Evolutionary conservation across 35 echinoderm and acorn worm genomes (phyloP).

Genomic region (Stichopus chloronotus): DNA sequence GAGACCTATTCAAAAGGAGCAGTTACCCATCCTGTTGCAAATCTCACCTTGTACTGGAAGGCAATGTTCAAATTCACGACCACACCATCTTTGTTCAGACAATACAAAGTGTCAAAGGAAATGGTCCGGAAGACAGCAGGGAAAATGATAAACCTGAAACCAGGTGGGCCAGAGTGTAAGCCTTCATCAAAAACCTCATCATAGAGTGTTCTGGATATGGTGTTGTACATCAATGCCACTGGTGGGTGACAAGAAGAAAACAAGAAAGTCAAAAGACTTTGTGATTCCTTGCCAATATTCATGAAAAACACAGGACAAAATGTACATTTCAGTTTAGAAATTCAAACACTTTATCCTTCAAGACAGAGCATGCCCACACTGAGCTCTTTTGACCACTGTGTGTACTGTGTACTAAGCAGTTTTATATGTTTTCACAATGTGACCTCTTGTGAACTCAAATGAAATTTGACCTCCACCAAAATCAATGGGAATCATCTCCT

Average conservation of each 20-base stretch:
- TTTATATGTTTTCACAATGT: too few species aligned
- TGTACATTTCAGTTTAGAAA: too few species aligned
- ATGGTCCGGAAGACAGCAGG: slow-evolving; percentile 78
- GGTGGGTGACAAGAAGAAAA: not conserved
- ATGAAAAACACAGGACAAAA: too few species aligned
- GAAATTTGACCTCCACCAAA: too few species aligned
- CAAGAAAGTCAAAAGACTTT: too few species aligned
- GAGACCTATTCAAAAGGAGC: not conserved
- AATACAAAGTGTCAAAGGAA: slow-evolving; percentile 41
- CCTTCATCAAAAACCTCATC: slow-evolving; percentile 71
- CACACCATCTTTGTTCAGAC: slow-evolving; percentile 84
- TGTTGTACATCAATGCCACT: slow-evolving; percentile 85
- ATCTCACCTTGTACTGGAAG: slow-evolving; percentile 68
- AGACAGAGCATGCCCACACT: too few species aligned
- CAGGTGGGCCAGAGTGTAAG: slow-evolving; percentile 73
- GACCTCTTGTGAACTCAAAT: too few species aligned
- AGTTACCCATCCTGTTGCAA: not conserved
- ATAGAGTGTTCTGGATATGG: slow-evolving; percentile 59
- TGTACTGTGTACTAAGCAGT: too few species aligned
- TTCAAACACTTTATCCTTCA: too few species aligned
- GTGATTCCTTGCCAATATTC: too few species aligned
- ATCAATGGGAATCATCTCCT: too few species aligned
- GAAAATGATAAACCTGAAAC: slow-evolving; percentile 74
- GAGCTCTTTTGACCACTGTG: too few species aligned
- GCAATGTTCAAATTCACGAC: slow-evolving; percentile 62